These are phyloP conservation scores for Lindbergichthys nudifrons DNA, from an alignment of 2,797 vertebrate species.

Conservation along the genomic window DNA sequence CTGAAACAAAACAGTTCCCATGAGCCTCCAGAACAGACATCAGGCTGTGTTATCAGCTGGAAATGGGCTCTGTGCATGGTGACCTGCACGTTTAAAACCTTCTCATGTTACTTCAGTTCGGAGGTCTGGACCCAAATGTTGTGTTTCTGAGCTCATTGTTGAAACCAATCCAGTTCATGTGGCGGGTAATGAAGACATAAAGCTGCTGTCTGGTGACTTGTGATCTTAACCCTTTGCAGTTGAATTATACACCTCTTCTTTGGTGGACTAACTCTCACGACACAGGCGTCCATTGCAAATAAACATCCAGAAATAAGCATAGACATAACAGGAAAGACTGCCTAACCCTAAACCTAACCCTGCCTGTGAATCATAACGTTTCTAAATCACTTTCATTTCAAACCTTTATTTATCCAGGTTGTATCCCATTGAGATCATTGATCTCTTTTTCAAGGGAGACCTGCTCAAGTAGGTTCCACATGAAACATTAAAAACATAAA, in stretches of 20 bases:
- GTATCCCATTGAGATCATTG: no score
- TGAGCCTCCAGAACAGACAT: constrained; percentile 2
- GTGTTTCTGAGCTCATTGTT: not conserved
- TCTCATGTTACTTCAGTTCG: not conserved
- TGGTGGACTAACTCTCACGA: no score
- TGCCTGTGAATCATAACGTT: no score
- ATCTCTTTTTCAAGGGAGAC: no score
- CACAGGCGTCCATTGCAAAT: not conserved
- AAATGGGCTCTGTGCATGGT: constrained; percentile 15
- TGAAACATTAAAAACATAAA: no score
- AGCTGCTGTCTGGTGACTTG: not conserved
- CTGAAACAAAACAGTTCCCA: constrained; percentile 31
- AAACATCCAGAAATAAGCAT: not conserved
- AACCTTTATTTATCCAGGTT: no score
- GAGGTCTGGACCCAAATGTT: not conserved
- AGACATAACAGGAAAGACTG: not conserved
- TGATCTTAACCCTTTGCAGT: not conserved
- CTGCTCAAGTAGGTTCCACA: no score
- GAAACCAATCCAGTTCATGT: not conserved
- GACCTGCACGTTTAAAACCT: not conserved
- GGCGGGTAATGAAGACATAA: not conserved
- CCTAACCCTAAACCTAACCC: no score
- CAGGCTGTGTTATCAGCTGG: constrained; percentile 14
- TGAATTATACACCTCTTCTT: not conserved
- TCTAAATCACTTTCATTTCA: no score